Evolutionary conservation across 2,888 invertebrate genomes (phyloP).

Genomic region (Bursaphelenchus okinawaensis): DNA sequence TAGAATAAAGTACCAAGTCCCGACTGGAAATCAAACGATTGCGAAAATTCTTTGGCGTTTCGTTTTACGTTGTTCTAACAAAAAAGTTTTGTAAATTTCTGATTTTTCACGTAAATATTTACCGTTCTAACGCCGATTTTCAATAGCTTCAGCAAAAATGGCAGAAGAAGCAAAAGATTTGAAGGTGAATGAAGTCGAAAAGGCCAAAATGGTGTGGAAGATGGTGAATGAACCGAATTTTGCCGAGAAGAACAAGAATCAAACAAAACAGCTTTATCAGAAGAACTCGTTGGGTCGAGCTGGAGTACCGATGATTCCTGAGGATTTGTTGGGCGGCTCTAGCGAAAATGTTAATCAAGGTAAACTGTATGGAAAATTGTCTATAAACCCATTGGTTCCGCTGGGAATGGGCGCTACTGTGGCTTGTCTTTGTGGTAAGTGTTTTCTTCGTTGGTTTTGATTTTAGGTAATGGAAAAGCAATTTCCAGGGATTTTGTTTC

Average conservation of each 20-base stretch:
- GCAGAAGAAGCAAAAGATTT: not conserved
- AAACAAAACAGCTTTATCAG: not conserved
- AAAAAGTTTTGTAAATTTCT: not conserved
- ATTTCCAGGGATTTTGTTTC: too few relatives aligned
- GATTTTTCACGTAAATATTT: not conserved
- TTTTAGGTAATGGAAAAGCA: not conserved
- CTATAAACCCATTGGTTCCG: slow-evolving; percentile 46
- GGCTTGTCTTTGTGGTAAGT: slow-evolving; percentile 43
- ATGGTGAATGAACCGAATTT: slow-evolving; percentile 11
- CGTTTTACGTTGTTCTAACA: too few relatives aligned
- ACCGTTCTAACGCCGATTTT: too few relatives aligned
- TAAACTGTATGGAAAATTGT: slow-evolving; percentile 34
- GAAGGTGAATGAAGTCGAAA: not conserved
- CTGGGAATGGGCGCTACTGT: slow-evolving; percentile 44
- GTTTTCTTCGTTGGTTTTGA: too few relatives aligned
- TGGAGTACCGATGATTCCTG: slow-evolving; percentile 41
- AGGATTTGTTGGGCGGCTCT: slow-evolving; percentile 33
- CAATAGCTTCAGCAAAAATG: not conserved
- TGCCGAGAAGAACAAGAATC: not conserved
- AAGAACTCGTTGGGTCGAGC: slow-evolving; percentile 1
- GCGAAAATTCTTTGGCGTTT: not conserved
- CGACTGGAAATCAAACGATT: not conserved
- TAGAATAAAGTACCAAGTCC: too few relatives aligned
- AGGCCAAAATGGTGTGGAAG: slow-evolving; percentile 6
- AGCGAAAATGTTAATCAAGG: slow-evolving; percentile 12